Conservation (phyloP, 2,888 invertebrate genomes). For the Morpho achilles region DNA sequence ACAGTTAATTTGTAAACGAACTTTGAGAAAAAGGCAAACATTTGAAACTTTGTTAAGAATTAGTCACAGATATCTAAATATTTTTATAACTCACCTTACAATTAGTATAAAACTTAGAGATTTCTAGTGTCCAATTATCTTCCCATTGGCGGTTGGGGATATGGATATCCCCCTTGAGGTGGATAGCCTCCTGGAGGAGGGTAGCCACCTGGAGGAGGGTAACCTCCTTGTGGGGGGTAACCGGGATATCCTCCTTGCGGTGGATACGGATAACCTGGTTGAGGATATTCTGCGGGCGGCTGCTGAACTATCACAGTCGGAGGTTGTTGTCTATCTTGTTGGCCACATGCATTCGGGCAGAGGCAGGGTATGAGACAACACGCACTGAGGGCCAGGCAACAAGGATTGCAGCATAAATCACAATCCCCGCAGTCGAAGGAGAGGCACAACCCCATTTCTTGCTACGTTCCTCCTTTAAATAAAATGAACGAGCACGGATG, state of each 20-base stretch:
- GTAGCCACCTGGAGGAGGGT: constrained; percentile 17
- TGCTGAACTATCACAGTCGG: constrained; percentile 58
- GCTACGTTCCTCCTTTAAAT: constrained; percentile 42
- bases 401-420: constrained; percentile 64
- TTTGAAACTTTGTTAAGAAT: too few species aligned
- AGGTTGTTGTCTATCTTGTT: constrained; percentile 52
- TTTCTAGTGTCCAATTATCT: constrained; percentile 9
- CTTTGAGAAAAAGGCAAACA: too few species aligned
- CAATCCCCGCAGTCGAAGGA: constrained; percentile 68
- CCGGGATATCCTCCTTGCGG: constrained; percentile 35
- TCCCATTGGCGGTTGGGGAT: background rate
- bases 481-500: constrained; percentile 41
- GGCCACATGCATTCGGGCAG: constrained; percentile 70
- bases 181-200: constrained; percentile 11
- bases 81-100: constrained; percentile 5
- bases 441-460: constrained; percentile 64
- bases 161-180: too few species aligned
- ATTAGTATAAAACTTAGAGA: background rate
- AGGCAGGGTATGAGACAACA: constrained; percentile 67
- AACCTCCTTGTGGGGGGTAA: constrained; percentile 26
- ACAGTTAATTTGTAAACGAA: too few species aligned
- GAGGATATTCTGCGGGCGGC: constrained; percentile 56
- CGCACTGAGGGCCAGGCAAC: constrained; percentile 64
- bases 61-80: constrained; percentile 29
- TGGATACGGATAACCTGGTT: constrained; percentile 43